Conservation (phyloP, 2,113 vertebrate species). For the Falcunculus frontatus region DNA sequence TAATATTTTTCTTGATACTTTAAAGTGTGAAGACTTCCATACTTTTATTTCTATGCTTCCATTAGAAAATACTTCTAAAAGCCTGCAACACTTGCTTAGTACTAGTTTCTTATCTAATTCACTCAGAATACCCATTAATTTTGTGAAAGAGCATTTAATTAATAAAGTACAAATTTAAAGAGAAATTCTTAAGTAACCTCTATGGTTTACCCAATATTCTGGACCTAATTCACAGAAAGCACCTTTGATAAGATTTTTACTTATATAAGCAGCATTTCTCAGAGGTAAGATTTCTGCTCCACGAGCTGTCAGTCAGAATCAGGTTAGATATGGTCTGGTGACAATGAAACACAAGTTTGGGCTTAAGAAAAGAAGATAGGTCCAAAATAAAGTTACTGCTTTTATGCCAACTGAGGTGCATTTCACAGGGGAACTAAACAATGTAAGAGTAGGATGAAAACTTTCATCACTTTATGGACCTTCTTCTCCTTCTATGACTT, state of each 20-base stretch:
- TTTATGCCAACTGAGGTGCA: neutral
- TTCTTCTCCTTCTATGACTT: neutral
- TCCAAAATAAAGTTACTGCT: neutral
- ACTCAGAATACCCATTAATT: neutral
- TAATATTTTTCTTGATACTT: neutral
- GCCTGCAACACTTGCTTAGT: neutral
- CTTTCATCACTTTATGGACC: neutral
- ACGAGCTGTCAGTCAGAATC: neutral
- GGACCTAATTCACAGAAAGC: neutral
- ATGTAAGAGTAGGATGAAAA: neutral
- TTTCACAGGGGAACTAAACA: neutral
- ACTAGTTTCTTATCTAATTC: neutral
- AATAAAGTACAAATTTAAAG: neutral
- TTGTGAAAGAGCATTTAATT: neutral
- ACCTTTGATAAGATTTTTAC: neutral
- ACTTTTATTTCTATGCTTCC: neutral
- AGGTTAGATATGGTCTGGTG: neutral
- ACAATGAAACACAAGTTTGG: neutral
- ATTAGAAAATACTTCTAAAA: neutral
- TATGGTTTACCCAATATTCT: neutral
- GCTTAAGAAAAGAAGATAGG: neutral
- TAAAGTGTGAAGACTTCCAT: neutral
- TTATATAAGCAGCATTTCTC: neutral
- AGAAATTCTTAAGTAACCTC: neutral
- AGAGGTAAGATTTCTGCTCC: neutral